These are phyloP conservation scores for Panurus biarmicus DNA, from an alignment of 2,113 vertebrate species.

Conservation along the genomic window DNA sequence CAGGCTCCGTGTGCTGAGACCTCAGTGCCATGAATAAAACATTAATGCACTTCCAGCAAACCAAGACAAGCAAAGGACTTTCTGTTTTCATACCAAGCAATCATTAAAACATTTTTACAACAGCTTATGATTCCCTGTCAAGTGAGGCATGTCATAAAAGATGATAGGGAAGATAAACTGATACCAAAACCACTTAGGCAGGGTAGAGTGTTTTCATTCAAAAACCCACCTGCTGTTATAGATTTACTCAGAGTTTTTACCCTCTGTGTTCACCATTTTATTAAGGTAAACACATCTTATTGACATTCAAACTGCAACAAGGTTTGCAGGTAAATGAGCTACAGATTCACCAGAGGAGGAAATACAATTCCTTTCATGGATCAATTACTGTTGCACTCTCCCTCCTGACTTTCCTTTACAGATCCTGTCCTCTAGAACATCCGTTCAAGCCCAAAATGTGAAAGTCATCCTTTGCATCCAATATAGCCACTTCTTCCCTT, in stretches of 20 bases:
- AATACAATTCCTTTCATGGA: not conserved
- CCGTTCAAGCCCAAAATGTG: not conserved
- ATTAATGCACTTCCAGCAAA: not conserved
- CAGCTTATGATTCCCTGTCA: constrained; percentile 2
- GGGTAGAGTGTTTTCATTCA: not conserved
- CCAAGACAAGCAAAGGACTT: not conserved
- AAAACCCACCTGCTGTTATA: not conserved
- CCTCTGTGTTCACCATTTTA: not conserved
- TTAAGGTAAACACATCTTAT: not conserved
- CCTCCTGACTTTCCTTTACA: not conserved
- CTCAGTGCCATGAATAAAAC: constrained; percentile 20
- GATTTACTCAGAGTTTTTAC: not conserved
- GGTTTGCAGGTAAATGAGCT: not conserved
- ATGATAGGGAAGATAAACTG: not conserved
- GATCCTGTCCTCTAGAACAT: not conserved
- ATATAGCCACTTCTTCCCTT: not conserved
- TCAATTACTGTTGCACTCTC: not conserved
- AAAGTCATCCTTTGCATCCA: not conserved
- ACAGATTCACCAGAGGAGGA: not conserved
- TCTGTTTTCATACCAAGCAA: constrained; percentile 14
- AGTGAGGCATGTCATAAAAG: not conserved
- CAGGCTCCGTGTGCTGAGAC: not conserved
- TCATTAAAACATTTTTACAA: constrained; percentile 14
- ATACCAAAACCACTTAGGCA: not conserved
- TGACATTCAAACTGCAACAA: not conserved